Percentiles rank a stretch among this genome's conserved stretches.
Evolutionary conservation across 2,888 invertebrate species (phyloP).

Genomic region (Drosophila helvetica): DNA sequence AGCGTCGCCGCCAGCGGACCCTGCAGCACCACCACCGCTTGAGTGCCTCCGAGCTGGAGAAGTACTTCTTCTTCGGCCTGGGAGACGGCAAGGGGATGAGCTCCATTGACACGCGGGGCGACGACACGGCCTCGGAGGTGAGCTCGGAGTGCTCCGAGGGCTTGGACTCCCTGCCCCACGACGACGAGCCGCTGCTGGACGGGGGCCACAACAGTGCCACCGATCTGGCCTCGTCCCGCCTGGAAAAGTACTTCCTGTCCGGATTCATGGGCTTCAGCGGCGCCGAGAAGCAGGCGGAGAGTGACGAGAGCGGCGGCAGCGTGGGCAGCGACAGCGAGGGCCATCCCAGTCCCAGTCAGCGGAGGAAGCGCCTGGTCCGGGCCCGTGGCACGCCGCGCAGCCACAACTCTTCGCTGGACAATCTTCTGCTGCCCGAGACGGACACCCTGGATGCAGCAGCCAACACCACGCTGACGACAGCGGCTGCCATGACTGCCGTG

Average conservation of each 20-base stretch:
- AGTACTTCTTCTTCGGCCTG: constrained; percentile 94
- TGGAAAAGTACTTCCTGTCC: constrained; percentile 95
- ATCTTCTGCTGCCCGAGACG: constrained; percentile 86
- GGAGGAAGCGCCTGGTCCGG: constrained; percentile 91
- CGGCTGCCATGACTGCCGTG: constrained; percentile 83
- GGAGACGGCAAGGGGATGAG: constrained; percentile 87
- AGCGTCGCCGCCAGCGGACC: constrained; percentile 83
- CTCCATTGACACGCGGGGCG: constrained; percentile 85
- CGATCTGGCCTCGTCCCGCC: constrained; percentile 91
- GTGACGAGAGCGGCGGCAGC: constrained; percentile 86
- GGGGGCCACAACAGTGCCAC: constrained; percentile 86
- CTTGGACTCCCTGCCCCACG: constrained; percentile 87
- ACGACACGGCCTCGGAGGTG: constrained; percentile 89
- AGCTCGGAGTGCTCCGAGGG: constrained; percentile 94
- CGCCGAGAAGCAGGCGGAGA: constrained; percentile 88
- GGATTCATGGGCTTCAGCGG: constrained; percentile 93
- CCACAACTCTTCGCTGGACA: constrained; percentile 92
- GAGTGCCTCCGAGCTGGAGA: constrained; percentile 93
- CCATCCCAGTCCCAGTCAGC: constrained; percentile 93
- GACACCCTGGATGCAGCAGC: constrained; percentile 60
- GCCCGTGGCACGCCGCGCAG: constrained; percentile 93
- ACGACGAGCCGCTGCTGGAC: constrained; percentile 85
- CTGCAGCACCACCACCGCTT: constrained; percentile 86
- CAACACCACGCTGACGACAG: constrained; percentile 1
- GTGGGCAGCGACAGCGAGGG: constrained; percentile 96